Evolutionary conservation across 2,797 vertebrate species (phyloP).

Genomic region (Notolepis coatsorum): DNA sequence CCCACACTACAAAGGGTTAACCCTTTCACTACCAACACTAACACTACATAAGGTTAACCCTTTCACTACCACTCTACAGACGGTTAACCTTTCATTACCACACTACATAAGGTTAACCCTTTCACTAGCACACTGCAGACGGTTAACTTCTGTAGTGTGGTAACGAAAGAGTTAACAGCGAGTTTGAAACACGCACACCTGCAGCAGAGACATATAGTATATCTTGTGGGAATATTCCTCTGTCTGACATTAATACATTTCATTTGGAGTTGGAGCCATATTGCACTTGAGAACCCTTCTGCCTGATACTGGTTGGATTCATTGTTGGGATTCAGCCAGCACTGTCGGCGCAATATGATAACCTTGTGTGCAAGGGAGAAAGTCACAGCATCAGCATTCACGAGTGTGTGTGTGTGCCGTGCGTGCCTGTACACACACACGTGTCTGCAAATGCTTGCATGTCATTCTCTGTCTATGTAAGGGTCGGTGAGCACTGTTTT

Average conservation of each 20-base stretch:
- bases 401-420: no score
- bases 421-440: no score
- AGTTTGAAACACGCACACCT: not conserved
- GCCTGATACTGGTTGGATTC: conserved; percentile 29
- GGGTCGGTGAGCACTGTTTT: conserved; percentile 6
- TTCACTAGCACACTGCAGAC: no score
- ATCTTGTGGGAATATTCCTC: not conserved
- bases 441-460: not conserved
- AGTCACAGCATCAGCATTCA: conserved; percentile 56
- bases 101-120: no score
- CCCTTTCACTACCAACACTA: no score
- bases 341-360: conserved; percentile 58
- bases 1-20: no score
- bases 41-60: no score
- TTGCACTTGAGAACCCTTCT: conserved; percentile 11
- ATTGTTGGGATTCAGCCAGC: conserved; percentile 39
- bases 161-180: no score
- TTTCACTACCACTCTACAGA: no score
- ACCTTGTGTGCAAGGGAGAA: conserved; percentile 37
- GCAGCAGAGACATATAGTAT: not conserved
- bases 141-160: no score
- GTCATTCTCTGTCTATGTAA: conserved; percentile 2
- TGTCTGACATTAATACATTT: not conserved
- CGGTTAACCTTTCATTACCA: no score
- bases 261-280: not conserved